These are phyloP conservation scores for Pollicipes pollicipes DNA, from an alignment of 1,140 invertebrate genomes.

Conservation along the genomic window DNA sequence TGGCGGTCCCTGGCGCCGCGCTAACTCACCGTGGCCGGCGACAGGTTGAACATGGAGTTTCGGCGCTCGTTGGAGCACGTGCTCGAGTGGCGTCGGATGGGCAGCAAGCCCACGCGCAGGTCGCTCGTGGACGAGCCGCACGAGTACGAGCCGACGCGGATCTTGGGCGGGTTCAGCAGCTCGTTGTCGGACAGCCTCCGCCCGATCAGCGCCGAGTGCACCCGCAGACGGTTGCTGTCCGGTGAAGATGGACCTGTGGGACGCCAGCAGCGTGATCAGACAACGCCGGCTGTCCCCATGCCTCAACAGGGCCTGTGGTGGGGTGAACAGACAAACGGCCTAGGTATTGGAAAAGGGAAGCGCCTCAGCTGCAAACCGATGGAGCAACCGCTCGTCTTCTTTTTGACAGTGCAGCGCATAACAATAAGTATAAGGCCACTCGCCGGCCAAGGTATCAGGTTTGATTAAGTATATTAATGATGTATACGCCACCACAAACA, in stretches of 20 bases:
- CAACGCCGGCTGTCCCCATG: constrained; percentile 69
- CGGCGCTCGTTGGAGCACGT: constrained; percentile 71
- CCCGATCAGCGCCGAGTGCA: constrained; percentile 51
- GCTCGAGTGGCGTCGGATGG: constrained; percentile 67
- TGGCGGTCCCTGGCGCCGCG: constrained; percentile 8
- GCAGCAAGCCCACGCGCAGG: constrained; percentile 48
- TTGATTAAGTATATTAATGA: no score
- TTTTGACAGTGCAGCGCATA: no score
- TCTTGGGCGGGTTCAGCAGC: constrained; percentile 65
- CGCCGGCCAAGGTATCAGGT: no score
- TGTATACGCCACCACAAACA: no score
- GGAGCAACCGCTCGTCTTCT: no score
- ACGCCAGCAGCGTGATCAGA: constrained; percentile 63
- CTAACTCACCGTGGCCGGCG: constrained; percentile 38
- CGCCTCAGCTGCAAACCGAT: no score
- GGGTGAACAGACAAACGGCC: no score
- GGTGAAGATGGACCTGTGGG: constrained; percentile 32
- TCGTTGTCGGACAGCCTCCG: constrained; percentile 78
- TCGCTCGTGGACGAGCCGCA: constrained; percentile 58
- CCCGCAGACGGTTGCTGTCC: constrained; percentile 69
- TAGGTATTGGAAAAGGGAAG: no score
- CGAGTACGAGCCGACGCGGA: constrained; percentile 62
- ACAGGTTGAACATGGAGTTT: constrained; percentile 63
- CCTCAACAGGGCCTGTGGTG: no score
- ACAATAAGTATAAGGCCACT: no score